These are phyloP conservation scores for Esox lucius DNA, from an alignment of 2,797 vertebrate species.

Conservation along the genomic window DNA sequence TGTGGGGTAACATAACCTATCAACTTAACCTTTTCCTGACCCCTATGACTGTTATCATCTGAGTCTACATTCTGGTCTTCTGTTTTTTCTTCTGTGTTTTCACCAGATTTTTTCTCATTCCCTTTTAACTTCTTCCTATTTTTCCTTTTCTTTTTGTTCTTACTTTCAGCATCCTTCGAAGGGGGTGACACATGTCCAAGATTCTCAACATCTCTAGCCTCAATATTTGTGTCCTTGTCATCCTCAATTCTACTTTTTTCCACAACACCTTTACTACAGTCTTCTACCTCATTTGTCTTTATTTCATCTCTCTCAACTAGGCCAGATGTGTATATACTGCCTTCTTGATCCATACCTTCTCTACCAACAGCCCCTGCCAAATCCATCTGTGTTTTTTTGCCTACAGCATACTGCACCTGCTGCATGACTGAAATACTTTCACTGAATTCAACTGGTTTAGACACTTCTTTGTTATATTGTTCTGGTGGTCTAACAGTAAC, in stretches of 20 bases:
- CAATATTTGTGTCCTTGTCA: conserved; percentile 30
- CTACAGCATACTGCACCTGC: neutral
- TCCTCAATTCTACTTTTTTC: conserved; percentile 23
- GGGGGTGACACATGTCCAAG: neutral
- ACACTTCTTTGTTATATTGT: neutral
- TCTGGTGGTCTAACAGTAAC: neutral
- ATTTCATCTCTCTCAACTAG: conserved; percentile 15
- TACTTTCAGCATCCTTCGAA: conserved; percentile 43
- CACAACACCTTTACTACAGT: conserved; percentile 2
- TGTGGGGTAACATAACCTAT: neutral
- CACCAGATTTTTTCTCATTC: conserved; percentile 29
- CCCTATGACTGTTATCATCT: conserved; percentile 6
- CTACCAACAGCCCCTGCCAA: conserved; percentile 7
- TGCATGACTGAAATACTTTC: conserved; percentile 1
- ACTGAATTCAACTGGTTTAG: neutral
- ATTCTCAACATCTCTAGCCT: conserved; percentile 24
- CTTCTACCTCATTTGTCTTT: conserved; percentile 12
- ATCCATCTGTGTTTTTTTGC: conserved; percentile 12
- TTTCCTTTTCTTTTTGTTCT: conserved; percentile 64
- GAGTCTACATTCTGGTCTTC: conserved; percentile 12
- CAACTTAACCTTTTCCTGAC: neutral
- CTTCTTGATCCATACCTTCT: conserved; percentile 22
- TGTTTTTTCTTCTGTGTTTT: neutral
- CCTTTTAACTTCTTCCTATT: conserved; percentile 55
- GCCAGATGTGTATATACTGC: neutral